Conservation (phyloP, 2,888 invertebrate species). For the Amphipyra berbera region DNA sequence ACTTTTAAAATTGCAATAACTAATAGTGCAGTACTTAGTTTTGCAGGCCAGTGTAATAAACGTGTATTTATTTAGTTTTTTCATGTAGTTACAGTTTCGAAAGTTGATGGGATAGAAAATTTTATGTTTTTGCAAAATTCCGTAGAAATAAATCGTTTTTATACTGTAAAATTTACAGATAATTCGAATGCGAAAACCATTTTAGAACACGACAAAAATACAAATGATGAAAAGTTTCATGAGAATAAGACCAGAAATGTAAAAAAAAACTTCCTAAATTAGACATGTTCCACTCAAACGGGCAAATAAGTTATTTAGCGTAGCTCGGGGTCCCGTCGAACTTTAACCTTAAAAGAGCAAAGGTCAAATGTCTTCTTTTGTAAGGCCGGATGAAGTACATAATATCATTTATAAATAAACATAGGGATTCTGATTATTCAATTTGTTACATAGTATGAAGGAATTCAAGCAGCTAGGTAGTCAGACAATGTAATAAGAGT, state of each 20-base stretch:
- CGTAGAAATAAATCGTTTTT: too few species aligned
- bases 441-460: slow-evolving; percentile 7
- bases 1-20: too few species aligned
- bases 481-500: too few species aligned
- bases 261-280: slow-evolving; percentile 10
- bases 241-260: not conserved
- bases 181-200: not conserved
- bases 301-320: slow-evolving; percentile 41
- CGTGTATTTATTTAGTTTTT: too few species aligned
- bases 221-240: not conserved
- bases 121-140: too few species aligned
- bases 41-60: too few species aligned
- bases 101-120: too few species aligned
- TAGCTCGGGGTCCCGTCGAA: slow-evolving; percentile 19
- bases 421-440: slow-evolving; percentile 6
- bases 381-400: slow-evolving; percentile 20
- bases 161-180: too few species aligned
- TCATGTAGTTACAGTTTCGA: too few species aligned
- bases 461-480: too few species aligned
- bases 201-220: not conserved
- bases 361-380: slow-evolving; percentile 48
- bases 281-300: slow-evolving; percentile 18
- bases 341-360: slow-evolving; percentile 54
- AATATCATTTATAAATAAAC: slow-evolving; percentile 23
- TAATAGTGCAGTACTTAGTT: too few species aligned